Base-by-base conservation (phyloP, 1,140 invertebrate species). In the Apis mellifera region DNA sequence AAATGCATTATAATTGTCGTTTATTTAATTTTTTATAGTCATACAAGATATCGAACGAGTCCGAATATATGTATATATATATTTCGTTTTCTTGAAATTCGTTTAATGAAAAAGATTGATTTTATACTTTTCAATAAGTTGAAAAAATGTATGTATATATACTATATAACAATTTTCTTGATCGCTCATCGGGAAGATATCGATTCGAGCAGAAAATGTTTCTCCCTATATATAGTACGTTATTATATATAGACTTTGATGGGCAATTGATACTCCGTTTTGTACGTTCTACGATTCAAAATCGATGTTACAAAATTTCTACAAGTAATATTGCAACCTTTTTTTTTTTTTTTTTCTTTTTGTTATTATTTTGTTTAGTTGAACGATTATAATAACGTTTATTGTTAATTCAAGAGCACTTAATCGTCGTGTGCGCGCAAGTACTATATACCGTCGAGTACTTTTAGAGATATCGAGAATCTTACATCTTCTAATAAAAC, bases 1-100 rank as follows among this genome's bases (percentile, higher is more conserved):
- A 70, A 32, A 59, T 69, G 55, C 42, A 13, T 82, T 60, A 19
- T 68, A 50, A 76, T 75, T 70, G 21, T 82, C 32, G 32, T 87
- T 87, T 85, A 85, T 83, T 85, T 87, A 50, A 62, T 70, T 78
- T n/a, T 75, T 73, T 64, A 74, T 83, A 80, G 60, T 64, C 73
- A n/a, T 85, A 88, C 83, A 83, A 74, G 82, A 78, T 87, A 82
- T 88, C 77, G 79, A 88, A 88, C 87, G 83, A 82, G 69, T 26
- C 65, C 72, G 85, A 83, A 57, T 80, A 73, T 79, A 4, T 54
- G 73, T 80, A 59, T 60, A 23, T 23, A 23, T 50, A 23, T 68
- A 50, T 69, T 55, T 77, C 42, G 72, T 17, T 78, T 42, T 42
- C 5, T 42, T 42, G 32, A 42, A 42, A 42, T 7, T n/a, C 32